These are phyloP conservation scores for Conomelus anceps DNA, from an alignment of 2,888 invertebrate genomes.

Conservation along the genomic window DNA sequence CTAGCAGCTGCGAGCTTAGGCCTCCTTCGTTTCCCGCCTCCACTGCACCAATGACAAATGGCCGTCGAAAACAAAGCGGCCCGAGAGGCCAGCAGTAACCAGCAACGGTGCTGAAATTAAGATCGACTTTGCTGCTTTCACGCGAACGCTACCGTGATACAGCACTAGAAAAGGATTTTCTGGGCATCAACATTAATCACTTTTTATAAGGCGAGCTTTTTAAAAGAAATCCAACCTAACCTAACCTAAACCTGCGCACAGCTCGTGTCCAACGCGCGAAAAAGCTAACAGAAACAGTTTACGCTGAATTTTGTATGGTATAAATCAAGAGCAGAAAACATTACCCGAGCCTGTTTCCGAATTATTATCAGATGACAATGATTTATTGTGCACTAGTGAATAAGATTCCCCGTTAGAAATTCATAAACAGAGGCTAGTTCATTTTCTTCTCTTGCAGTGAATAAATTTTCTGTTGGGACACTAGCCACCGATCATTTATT, in stretches of 20 bases:
- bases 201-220: background rate
- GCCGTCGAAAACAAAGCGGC: background rate
- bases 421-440: background rate
- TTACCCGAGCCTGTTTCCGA: background rate
- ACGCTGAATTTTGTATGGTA: no score
- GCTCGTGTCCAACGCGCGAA: no score
- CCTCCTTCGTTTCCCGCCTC: background rate
- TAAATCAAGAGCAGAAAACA: background rate
- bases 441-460: background rate
- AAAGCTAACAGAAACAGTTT: background rate
- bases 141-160: background rate
- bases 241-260: background rate
- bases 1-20: background rate
- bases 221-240: background rate
- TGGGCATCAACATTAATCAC: background rate
- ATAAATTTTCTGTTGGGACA: background rate
- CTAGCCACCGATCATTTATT: no score
- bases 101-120: background rate
- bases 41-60: background rate
- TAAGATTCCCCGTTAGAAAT: background rate
- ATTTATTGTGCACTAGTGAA: background rate
- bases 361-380: background rate
- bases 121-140: background rate
- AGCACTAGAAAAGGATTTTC: background rate
- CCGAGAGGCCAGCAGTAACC: no score